Evolutionary conservation across 2,797 vertebrate genomes (phyloP).

Genomic region (Falco concolor): DNA sequence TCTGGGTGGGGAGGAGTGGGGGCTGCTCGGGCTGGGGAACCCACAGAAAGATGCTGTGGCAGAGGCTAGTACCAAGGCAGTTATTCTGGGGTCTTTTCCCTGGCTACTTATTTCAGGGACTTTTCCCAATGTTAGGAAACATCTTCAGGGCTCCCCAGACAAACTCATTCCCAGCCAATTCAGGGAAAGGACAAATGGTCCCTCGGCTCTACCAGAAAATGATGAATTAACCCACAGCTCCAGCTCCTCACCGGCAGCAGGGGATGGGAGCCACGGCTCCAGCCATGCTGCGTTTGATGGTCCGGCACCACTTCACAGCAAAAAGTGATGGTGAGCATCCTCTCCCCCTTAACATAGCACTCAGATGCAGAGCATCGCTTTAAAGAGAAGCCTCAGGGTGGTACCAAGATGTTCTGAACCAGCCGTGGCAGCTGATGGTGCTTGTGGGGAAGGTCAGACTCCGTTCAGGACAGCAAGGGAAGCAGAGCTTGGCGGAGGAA

Average conservation of each 20-base stretch:
- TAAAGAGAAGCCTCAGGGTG: not conserved
- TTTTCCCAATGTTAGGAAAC: not conserved
- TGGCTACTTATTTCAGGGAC: not conserved
- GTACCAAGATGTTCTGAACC: slow-evolving; percentile 9
- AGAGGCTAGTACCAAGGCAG: not conserved
- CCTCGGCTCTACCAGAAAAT: not conserved
- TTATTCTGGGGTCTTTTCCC: not conserved
- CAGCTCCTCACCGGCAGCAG: not conserved
- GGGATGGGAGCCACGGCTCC: not conserved
- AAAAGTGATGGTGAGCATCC: not conserved
- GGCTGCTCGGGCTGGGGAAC: not conserved
- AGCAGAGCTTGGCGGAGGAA: not conserved
- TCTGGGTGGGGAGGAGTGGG: not conserved
- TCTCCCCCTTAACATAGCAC: too few relatives aligned
- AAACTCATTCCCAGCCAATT: not conserved
- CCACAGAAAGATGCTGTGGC: not conserved
- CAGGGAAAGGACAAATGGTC: not conserved
- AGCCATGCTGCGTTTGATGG: not conserved
- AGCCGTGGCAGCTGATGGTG: not conserved
- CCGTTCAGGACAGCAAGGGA: not conserved
- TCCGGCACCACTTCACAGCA: not conserved
- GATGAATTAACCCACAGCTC: not conserved
- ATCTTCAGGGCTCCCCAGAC: not conserved
- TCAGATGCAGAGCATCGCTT: not conserved
- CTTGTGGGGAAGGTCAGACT: not conserved